These are phyloP conservation scores for Eurystomus glaucurus DNA, from an alignment of 2,797 vertebrate genomes.

Conservation along the genomic window DNA sequence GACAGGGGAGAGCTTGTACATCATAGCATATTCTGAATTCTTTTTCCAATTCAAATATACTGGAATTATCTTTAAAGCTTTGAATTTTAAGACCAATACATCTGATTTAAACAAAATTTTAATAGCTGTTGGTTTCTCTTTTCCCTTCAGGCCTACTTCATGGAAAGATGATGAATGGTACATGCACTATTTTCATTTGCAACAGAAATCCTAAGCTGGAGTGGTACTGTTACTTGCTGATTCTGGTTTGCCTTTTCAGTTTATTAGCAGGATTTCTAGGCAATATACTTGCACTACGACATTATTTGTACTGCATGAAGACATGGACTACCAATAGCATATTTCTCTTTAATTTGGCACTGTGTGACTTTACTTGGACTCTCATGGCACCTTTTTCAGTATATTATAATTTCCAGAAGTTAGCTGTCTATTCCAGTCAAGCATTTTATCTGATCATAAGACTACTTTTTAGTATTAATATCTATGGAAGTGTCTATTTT, in stretches of 20 bases:
- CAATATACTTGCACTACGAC: slow-evolving; percentile 81
- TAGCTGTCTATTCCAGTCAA: slow-evolving; percentile 32
- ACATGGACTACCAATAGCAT: slow-evolving; percentile 81
- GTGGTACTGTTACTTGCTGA: slow-evolving; percentile 86
- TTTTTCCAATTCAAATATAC: background rate
- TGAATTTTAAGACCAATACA: background rate
- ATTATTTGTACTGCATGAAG: slow-evolving; percentile 79
- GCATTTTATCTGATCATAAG: slow-evolving; percentile 83
- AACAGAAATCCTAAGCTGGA: slow-evolving; percentile 62
- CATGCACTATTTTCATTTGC: slow-evolving; percentile 79
- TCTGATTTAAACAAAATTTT: background rate
- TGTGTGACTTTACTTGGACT: slow-evolving; percentile 88
- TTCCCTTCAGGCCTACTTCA: slow-evolving; percentile 48
- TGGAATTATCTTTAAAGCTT: background rate
- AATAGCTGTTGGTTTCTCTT: slow-evolving; percentile 34
- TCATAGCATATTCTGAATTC: background rate
- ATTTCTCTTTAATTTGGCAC: slow-evolving; percentile 86
- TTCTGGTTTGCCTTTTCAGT: slow-evolving; percentile 78
- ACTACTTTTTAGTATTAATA: slow-evolving; percentile 85
- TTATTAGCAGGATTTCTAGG: slow-evolving; percentile 85
- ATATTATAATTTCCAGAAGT: slow-evolving; percentile 80
- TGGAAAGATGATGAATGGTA: slow-evolving; percentile 55
- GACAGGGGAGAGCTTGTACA: background rate
- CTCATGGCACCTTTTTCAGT: slow-evolving; percentile 83
- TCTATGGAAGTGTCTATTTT: slow-evolving; percentile 88